Percentiles rank a stretch among this genome's conserved stretches.
These are phyloP conservation scores for Peromyscus aztecus DNA, from an alignment of 2,797 vertebrate species.

Conservation along the genomic window DNA sequence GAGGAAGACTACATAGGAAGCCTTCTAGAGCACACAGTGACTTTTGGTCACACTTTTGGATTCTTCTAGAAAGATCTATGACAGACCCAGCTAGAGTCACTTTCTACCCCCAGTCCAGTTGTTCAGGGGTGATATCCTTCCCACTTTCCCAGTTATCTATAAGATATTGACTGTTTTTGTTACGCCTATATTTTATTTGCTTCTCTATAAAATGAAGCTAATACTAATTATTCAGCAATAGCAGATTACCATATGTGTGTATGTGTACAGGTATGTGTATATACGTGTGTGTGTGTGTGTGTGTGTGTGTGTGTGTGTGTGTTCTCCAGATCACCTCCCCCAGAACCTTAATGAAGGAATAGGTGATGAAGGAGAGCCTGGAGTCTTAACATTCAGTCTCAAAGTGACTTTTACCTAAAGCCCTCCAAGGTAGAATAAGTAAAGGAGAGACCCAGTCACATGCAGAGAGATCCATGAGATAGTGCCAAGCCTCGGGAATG, in stretches of 20 bases:
- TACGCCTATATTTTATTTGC: slow-evolving; percentile 5
- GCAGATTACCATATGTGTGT: too few relatives aligned
- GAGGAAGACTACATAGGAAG: neutral
- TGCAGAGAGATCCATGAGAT: neutral
- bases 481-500: neutral
- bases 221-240: neutral
- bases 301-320: too few relatives aligned
- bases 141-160: neutral
- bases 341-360: neutral
- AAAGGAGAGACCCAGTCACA: neutral
- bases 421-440: neutral
- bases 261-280: fast-evolving
- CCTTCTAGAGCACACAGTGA: neutral
- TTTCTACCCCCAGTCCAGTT: too few relatives aligned
- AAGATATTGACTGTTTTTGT: neutral
- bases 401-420: neutral
- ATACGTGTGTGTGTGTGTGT: fast-evolving
- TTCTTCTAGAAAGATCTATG: neutral
- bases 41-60: neutral
- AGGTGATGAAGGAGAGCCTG: neutral
- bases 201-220: slow-evolving; percentile 45
- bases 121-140: neutral
- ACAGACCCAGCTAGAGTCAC: neutral
- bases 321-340: neutral
- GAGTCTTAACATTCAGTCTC: neutral